Conservation (phyloP, 2,113 vertebrate genomes). For the Oryzias curvinotus region DNA sequence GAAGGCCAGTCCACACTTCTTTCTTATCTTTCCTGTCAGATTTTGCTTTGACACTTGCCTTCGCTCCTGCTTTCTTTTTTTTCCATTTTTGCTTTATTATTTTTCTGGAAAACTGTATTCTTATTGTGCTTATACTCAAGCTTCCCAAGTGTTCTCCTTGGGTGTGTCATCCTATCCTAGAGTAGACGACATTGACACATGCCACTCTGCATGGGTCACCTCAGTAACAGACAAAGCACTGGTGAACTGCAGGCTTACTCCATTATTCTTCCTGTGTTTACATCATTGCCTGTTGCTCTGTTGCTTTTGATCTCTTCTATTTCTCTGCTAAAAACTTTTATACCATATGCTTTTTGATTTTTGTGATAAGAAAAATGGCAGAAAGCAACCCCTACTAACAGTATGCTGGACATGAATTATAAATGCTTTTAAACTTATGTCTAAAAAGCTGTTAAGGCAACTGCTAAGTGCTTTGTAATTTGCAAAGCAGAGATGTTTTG, state of each 20-base stretch:
- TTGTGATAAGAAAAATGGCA: conserved; percentile 68
- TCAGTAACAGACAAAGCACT: conserved; percentile 62
- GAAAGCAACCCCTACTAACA: conserved; percentile 61
- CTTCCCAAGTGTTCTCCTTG: conserved; percentile 69
- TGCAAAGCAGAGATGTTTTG: conserved; percentile 71
- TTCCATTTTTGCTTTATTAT: conserved; percentile 35
- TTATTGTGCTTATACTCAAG: conserved; percentile 62
- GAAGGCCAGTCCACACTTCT: conserved; percentile 70
- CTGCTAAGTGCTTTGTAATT: conserved; percentile 68
- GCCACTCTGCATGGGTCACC: conserved; percentile 72
- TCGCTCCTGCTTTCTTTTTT: conserved; percentile 53
- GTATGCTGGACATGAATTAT: conserved; percentile 60
- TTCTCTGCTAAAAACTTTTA: conserved; percentile 56
- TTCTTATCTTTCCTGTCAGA: conserved; percentile 53
- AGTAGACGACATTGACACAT: conserved; percentile 61
- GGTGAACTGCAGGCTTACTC: conserved; percentile 53
- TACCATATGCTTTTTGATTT: conserved; percentile 69
- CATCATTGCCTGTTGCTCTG: conserved; percentile 78
- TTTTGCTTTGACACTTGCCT: conserved; percentile 56
- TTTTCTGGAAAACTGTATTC: conserved; percentile 64
- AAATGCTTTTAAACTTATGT: conserved; percentile 67
- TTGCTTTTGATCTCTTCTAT: conserved; percentile 76
- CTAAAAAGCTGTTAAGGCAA: conserved; percentile 66
- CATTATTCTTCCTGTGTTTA: conserved; percentile 59
- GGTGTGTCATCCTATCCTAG: conserved; percentile 70